Conservation (phyloP, 2,797 vertebrate species). For the Chelmon rostratus region DNA sequence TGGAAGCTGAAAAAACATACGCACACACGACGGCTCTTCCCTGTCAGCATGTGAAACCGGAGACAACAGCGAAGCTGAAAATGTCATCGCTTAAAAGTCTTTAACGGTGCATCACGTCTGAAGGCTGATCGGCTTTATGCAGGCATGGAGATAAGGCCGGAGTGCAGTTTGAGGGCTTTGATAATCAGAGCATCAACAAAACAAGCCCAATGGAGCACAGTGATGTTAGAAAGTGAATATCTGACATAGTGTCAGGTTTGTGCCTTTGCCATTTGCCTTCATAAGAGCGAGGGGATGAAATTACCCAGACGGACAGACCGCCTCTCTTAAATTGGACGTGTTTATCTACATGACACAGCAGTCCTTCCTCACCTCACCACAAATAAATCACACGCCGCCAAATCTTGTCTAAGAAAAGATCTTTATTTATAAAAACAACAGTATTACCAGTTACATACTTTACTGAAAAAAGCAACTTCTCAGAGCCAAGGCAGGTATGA, state of each 20-base stretch:
- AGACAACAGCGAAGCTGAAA: conserved; percentile 34
- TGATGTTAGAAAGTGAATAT: conserved; percentile 25
- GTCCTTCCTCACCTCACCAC: conserved; percentile 16
- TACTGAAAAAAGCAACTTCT: conserved; percentile 86
- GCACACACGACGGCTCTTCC: not conserved
- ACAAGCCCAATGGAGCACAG: not conserved
- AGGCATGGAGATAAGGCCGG: not conserved
- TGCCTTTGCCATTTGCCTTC: conserved; percentile 29
- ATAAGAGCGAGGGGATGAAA: conserved; percentile 43
- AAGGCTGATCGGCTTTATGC: not conserved
- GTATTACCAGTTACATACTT: conserved; percentile 88
- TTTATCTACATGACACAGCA: conserved; percentile 51
- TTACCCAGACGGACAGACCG: conserved; percentile 38
- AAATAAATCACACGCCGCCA: conserved; percentile 49
- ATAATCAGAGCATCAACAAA: conserved; percentile 21
- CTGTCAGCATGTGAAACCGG: conserved; percentile 47
- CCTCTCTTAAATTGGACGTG: conserved; percentile 68
- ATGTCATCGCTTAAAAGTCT: conserved; percentile 39
- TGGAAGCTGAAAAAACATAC: not conserved
- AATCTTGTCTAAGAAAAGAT: conserved; percentile 84
- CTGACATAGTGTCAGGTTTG: conserved; percentile 44
- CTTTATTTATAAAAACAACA: conserved; percentile 88
- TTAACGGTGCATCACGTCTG: conserved; percentile 8
- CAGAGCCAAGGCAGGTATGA: conserved; percentile 88
- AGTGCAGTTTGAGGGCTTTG: not conserved